Base-by-base conservation (phyloP, 2,113 vertebrate species). In the Chaenogobius annularis region DNA sequence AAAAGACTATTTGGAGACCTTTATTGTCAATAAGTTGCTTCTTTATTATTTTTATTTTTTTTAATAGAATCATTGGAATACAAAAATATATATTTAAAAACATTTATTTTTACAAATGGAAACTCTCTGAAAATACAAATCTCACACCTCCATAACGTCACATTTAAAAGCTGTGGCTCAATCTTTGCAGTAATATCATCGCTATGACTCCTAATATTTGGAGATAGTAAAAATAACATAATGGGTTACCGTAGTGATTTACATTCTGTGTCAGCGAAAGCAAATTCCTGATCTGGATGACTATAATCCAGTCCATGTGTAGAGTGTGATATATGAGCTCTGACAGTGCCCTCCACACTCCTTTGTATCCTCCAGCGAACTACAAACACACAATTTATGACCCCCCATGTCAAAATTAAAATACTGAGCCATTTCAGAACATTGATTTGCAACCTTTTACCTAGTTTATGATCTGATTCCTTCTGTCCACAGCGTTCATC, bases 101-200 rank as follows among this genome's bases (percentile, higher is more conserved):
- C 3, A 40, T 40, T 40, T 31, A 9, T 83, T 26, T 83, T 13
- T 74, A 0, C 0, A 65, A 65, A 72, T 68, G 61, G 72, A 72
- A 74, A 68, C 56, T 22, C 4, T 23, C 37, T 64, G 37, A 70
- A 14, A 0, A n/a, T 20, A 68, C 20, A 67, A 55, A 47, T 31
- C 47, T 73, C 58, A 73, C 13, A 20, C 61, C 68, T 22, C 54
- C 67, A 66, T 70, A 70, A 20, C 37, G 5, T 5, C 66, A 62
- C 69, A 83, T 79, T 77, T 81, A 23, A 80, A 83, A 90, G 87
- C 89, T 89, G 70, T 66, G 86, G 85, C 87, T 90, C 87, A 90
- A 77, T 82, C 15, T 48, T 82, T 72, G 79, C 83, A 87, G 76
- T n/a, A 87, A 74, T n/a, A 67, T 68, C 8, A 56, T 63, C 80